Evolutionary conservation across 2,888 invertebrate species (phyloP).

Genomic region (Bellardia pandia): DNA sequence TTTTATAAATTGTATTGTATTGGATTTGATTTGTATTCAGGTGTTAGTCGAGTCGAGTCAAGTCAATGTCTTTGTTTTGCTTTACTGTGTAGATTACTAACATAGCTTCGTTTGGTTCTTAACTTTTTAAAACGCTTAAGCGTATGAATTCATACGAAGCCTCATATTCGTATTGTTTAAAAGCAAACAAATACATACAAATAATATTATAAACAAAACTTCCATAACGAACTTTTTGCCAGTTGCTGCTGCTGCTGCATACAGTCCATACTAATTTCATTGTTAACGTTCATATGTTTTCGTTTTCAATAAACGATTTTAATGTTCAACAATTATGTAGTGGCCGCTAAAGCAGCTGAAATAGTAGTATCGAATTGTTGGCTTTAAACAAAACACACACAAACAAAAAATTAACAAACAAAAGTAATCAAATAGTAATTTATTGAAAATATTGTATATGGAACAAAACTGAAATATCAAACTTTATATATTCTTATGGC

Average conservation of each 20-base stretch:
- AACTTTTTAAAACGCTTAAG: constrained; percentile 22
- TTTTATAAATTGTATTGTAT: constrained; percentile 21
- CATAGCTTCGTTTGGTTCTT: constrained; percentile 8
- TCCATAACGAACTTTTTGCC: background rate
- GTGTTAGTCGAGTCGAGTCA: constrained; percentile 33
- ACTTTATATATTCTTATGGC: constrained; percentile 24
- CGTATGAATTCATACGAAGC: constrained; percentile 32
- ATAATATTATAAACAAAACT: constrained; percentile 4
- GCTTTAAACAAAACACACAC: background rate
- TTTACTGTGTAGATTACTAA: background rate
- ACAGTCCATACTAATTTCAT: constrained; percentile 29
- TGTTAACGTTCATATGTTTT: background rate
- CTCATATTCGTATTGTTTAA: constrained; percentile 19
- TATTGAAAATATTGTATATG: constrained; percentile 22
- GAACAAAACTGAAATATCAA: constrained; percentile 2
- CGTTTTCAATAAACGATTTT: background rate
- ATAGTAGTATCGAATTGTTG: background rate
- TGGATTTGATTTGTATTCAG: constrained; percentile 50
- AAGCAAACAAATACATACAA: background rate
- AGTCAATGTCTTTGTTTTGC: constrained; percentile 61
- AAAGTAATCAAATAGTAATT: constrained; percentile 43
- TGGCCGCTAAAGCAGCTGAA: background rate
- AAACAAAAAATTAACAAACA: constrained; percentile 10
- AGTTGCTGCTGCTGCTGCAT: background rate
- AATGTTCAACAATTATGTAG: constrained; percentile 14